Evolutionary conservation across 2,888 invertebrate species (phyloP).

Genomic region (Neoaliturus tenellus): DNA sequence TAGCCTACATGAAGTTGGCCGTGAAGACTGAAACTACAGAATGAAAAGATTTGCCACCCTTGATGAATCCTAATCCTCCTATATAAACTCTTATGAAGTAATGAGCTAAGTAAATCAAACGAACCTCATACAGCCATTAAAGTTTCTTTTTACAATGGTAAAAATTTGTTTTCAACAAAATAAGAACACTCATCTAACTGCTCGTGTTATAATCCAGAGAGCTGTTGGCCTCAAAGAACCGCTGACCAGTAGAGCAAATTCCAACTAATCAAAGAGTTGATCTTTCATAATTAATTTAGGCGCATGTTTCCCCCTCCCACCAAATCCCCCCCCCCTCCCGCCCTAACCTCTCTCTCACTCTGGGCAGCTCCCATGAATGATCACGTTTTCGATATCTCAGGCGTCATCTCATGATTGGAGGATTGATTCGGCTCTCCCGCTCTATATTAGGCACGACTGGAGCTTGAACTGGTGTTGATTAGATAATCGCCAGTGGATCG

Average conservation of each 20-base stretch:
- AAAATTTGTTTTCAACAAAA: too few relatives aligned
- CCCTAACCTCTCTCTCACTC: slow-evolving; percentile 44
- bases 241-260: neutral
- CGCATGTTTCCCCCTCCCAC: neutral
- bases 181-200: too few relatives aligned
- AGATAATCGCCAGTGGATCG: neutral
- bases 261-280: neutral
- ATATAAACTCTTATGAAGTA: too few relatives aligned
- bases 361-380: neutral
- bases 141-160: too few relatives aligned
- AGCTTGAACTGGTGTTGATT: neutral
- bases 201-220: neutral
- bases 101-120: too few relatives aligned
- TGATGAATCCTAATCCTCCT: too few relatives aligned
- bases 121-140: too few relatives aligned
- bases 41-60: too few relatives aligned
- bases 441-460: slow-evolving; percentile 28
- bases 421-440: neutral
- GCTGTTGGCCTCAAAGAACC: neutral
- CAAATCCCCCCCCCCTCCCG: neutral
- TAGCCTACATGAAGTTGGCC: too few relatives aligned
- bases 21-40: too few relatives aligned
- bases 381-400: slow-evolving; percentile 15
- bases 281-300: slow-evolving; percentile 34
- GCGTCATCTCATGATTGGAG: slow-evolving; percentile 12